Evolutionary conservation across 2,888 invertebrate species (phyloP), one percentile per base, ranked within the genome.

Genomic region (Synergus gifuensis): DNA sequence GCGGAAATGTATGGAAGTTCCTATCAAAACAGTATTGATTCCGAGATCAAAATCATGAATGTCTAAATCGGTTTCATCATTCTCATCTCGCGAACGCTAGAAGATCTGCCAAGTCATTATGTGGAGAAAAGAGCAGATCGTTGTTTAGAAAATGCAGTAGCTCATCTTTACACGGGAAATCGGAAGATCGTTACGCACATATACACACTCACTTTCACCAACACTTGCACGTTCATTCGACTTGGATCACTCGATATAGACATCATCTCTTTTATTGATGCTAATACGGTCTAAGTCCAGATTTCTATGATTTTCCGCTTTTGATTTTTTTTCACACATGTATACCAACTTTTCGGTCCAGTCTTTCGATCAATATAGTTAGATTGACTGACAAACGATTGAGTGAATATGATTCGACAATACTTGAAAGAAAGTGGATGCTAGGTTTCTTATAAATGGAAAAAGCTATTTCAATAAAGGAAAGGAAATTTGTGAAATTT

Each of bases 101-200:
- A 73, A 40, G 36, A 49, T 54, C 16, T 54, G 54, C 54, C 16
- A 28, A 73, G 36, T 73, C 54, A 73, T 73, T 54, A 73, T 11
- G 9, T 12, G 54, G 73, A 54, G 54, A 73, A 73, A 73, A 54
- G 54, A 54, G 54, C 73, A 36, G 73, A 73, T 73, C 36, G 28
- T 73, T 73, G 54, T 73, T 73, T 54, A 73, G 73, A 73, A 40
- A 73, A 73, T 73, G 73, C 36, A 73, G 73, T 54, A 73, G 73
- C 36, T 73, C 16, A 16, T n/a, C 54, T 73, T 22, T 73, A n/a
- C 9, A n/a, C 14, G 73, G 49, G 73, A 54, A 73, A 73, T 73
- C 73, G 73, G 54, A 54, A 8, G 36, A 28, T 73, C 28, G 2
- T 67, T 66, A 54, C n/a, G 54, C 40, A 73, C 73, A 73, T 36